Evolutionary conservation across 2,113 vertebrate species (phyloP), one percentile per base, ranked within the genome.

Genomic region (Hucho hucho): DNA sequence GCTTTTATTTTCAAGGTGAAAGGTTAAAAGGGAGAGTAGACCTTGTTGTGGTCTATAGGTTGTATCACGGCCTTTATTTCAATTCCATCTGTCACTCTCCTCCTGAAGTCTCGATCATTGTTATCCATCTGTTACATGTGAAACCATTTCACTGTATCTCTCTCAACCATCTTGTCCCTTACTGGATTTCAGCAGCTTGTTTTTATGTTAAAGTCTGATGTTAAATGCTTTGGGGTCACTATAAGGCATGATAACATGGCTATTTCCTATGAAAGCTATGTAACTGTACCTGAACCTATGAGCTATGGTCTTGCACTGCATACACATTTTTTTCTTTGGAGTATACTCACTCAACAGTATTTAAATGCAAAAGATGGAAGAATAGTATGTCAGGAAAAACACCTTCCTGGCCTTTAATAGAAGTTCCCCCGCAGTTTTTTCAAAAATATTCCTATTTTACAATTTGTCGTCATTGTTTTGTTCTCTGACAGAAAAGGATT

Each of bases 71-170:
- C 79, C 37, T 88, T 81, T 61, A 46, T 86, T 89, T 88, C 83
- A 80, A 1, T 16, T 37, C 87, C 91, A 90, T 91, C 89, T 92
- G 89, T 76, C 77, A 26, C 28, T 14, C 72, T 84, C 43, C 71
- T 73, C 73, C 72, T 73, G 70, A 75, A 79, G 76, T 61, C 75
- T 79, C 77, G 56, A 78, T 72, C 69, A n/a, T 56, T 81, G 83
- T 47, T 70, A 86, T 74, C 90, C 89, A 91, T 92, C 90, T 92
- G 88, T 72, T 82, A 2, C 74, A 64, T 81, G 75, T 74, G 2
- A 43, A 79, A 58, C 61, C 84, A 68, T 64, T 76, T 74, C 72
- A 7, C 69, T 18, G 64, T 26, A 69, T 75, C 49, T 75, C 61
- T 18, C 28, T 29, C 46, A 74, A 72, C 13, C 81, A 83, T 75